phyloP scores from a whole-genome alignment of 2,888 invertebrate species.

The Melipona bicolor region DNA sequence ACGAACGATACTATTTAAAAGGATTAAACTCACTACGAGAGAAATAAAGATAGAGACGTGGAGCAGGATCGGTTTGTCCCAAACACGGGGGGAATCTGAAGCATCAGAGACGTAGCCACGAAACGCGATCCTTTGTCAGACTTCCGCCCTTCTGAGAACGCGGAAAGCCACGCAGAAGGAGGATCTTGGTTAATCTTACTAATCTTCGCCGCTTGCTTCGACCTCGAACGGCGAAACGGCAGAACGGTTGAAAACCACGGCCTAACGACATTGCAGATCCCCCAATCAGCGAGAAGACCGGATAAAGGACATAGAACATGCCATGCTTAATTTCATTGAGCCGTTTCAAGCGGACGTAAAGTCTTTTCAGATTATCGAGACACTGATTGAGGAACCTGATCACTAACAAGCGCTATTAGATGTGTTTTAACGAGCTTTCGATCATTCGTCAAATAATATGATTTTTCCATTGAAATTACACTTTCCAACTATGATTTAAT shows the following conservation, averaged over 20 bases:
- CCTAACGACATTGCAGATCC: slow-evolving; percentile 69
- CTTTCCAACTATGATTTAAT: too few species aligned
- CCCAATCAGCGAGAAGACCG: slow-evolving; percentile 63
- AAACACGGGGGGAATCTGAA: slow-evolving; percentile 26
- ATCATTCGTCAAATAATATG: background rate
- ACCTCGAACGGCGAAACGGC: slow-evolving; percentile 46
- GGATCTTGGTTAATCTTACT: slow-evolving; percentile 76
- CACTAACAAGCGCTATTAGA: background rate
- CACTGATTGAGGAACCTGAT: background rate
- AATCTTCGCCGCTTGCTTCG: slow-evolving; percentile 72
- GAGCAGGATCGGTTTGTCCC: slow-evolving; percentile 34
- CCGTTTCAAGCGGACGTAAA: slow-evolving; percentile 2
- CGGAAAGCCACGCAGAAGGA: slow-evolving; percentile 52
- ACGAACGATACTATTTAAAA: too few species aligned
- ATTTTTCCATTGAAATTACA: background rate
- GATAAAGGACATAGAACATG: slow-evolving; percentile 48
- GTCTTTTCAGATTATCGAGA: slow-evolving; percentile 23
- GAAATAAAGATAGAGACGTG: slow-evolving; percentile 38
- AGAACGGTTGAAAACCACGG: slow-evolving; percentile 64
- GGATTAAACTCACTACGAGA: slow-evolving; percentile 64
- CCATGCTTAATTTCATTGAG: slow-evolving; percentile 43
- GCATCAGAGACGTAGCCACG: slow-evolving; percentile 52
- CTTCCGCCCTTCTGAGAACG: slow-evolving; percentile 41
- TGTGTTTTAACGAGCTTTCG: background rate
- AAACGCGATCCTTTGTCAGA: slow-evolving; percentile 57